Evolutionary conservation across 2,113 vertebrate genomes (phyloP), one percentile per base, ranked within the genome.

Genomic region (Gallinago undulata): DNA sequence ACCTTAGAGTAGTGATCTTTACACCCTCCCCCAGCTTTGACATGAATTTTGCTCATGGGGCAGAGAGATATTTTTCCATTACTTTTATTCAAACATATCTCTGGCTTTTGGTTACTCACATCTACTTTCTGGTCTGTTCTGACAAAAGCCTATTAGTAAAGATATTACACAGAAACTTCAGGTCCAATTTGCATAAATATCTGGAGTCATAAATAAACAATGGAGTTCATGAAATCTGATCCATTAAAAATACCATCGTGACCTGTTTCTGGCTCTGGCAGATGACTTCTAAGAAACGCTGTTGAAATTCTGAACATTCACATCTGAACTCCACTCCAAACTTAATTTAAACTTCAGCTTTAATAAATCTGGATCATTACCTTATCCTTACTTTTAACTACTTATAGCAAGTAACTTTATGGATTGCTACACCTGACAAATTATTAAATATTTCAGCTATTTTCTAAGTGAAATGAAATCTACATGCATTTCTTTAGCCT

Each of bases 381-480:
- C 22, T 91, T 80, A 94, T 64, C 4, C 10, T 75, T 84, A 87
- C 33, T 84, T 94, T 79, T 60, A 93, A 79, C 39, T 82, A 68
- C 45, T 84, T 82, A 51, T 39, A 87, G 37, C 19, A 84, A 72
- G 23, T 75, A 92, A 82, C 81, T 81, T 77, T 60, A 72, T 57
- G 35, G 35, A 75, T 66, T 82, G 62, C 66, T 69, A 37, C 57
- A 89, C 30, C 48, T 89, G 53, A 67, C 25, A 87, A 91, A 87
- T 64, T 45, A 78, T 55, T 75, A 59, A 41, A 53, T 77, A 84
- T 91, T 89, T 79, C 51, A 79, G 77, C 48, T 78, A 33, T 87
- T 81, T 94, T 75, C 56, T 88, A 84, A 87, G 53, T 28, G 27
- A 92, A 96, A 87, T 68, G 12, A 82, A 93, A 68, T 60, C 48